A percentile compares a stretch with the other conserved stretches of the same genome.
Conservation (phyloP, 2,888 invertebrate genomes). For the Abrostola triplasia region DNA sequence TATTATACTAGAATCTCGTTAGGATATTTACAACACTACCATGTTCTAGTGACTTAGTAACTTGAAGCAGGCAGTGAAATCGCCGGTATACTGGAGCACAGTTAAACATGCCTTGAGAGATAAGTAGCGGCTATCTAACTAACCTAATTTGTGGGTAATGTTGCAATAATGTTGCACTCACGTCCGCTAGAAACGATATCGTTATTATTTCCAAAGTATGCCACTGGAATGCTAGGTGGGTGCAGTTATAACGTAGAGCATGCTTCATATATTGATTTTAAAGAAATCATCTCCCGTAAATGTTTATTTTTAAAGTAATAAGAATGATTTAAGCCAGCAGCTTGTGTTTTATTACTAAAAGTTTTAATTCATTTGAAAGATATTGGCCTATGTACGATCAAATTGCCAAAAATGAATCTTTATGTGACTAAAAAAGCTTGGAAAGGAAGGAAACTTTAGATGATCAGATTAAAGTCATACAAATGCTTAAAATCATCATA, state of each 20-base stretch:
- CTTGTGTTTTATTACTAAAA: conserved; percentile 11
- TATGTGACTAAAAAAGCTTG: neutral
- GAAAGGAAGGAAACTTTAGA: neutral
- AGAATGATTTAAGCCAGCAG: no score
- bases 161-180: conserved; percentile 71
- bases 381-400: neutral
- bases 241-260: conserved; percentile 24
- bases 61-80: conserved; percentile 28
- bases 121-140: conserved; percentile 77
- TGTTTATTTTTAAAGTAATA: conserved; percentile 16
- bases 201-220: conserved; percentile 69
- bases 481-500: no score
- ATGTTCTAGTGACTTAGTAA: conserved; percentile 17
- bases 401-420: neutral
- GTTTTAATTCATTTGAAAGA: conserved; percentile 9
- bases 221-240: conserved; percentile 60
- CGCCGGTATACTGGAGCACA: conserved; percentile 20
- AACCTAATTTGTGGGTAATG: conserved; percentile 79
- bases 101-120: conserved; percentile 68
- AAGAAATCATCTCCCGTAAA: neutral
- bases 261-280: no score
- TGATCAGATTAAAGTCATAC: neutral
- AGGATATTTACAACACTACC: conserved; percentile 6
- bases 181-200: conserved; percentile 75
- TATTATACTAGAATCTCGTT: conserved; percentile 5